Conservation (phyloP, 2,113 vertebrate species). For the Myanophis thanlyinensis region DNA sequence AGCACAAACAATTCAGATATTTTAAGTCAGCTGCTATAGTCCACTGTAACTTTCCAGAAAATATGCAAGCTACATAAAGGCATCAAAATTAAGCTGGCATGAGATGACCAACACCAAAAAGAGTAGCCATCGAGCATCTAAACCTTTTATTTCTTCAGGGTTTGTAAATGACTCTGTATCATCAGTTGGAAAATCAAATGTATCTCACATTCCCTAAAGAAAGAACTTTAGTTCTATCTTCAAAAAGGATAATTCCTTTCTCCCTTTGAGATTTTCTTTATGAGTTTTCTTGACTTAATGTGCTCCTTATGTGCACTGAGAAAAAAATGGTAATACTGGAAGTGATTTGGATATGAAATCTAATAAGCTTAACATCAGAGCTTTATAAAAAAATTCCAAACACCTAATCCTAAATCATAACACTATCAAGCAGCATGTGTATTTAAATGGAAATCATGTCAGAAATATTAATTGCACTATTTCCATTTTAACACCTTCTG, state of each 20-base stretch:
- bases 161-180: neutral
- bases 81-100: neutral
- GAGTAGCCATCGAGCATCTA: neutral
- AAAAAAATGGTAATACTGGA: neutral
- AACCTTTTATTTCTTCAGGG: neutral
- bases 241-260: neutral
- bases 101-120: neutral
- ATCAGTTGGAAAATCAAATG: neutral
- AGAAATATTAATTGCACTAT: conserved; percentile 29
- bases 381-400: neutral
- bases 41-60: neutral
- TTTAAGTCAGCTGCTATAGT: neutral
- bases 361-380: neutral
- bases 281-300: neutral
- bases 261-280: neutral
- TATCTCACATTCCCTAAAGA: neutral
- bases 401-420: conserved; percentile 28
- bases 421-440: neutral
- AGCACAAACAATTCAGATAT: neutral
- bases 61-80: neutral
- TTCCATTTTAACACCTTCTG: conserved; percentile 8
- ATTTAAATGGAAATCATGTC: conserved; percentile 34
- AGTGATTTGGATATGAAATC: neutral
- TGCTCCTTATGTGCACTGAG: neutral
- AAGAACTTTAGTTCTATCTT: neutral